Base-by-base conservation (phyloP, 2,888 invertebrate species). In the Brachypterus glaber region DNA sequence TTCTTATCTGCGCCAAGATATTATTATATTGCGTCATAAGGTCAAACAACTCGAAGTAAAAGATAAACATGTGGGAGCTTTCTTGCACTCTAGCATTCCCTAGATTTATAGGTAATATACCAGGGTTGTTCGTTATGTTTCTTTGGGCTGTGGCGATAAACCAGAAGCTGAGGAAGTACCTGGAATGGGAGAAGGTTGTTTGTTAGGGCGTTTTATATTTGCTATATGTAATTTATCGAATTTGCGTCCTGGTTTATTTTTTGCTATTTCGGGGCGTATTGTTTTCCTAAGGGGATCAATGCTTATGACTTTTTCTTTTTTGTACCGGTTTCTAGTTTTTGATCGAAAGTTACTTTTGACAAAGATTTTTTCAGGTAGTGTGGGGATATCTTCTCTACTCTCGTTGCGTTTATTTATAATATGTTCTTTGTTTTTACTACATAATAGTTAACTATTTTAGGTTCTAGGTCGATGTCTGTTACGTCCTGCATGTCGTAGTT, bases 281-380 rank as follows among this genome's bases (percentile, higher is more conserved):
- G 29, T 29, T 29, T 29, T 29, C 3, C 29, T 14, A 3, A 15
- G 3, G 4, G 14, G 29, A 4, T 29, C 16, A 1, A 16, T 29
- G 9, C 16, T 2, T 29, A 29, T 5, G 7, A 29, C 16, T 29
- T 29, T 29, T 16, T 29, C 16, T 29, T 27, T 29, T 3, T 29
- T n/a, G 5, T 29, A 29, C 3, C 29, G 29, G 2, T 29, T 29
- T 29, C 29, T 2, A 3, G 9, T 1, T 4, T 29, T 29, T 29
- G 29, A 29, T 14, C 29, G 8, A 29, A 29, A 29, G 16, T 29
- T 29, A 29, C 29, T 29, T 29, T 29, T 29, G 8, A 14, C 3
- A 11, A 14, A 29, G n/a, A 27, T 14, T 8, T 27, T 12, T 27
- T 14, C 12, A 2, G 29, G 29, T 2, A 29, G 4, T 2, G 14